Conservation (phyloP, 2,888 invertebrate species). For the Metopia argyrocephala region DNA sequence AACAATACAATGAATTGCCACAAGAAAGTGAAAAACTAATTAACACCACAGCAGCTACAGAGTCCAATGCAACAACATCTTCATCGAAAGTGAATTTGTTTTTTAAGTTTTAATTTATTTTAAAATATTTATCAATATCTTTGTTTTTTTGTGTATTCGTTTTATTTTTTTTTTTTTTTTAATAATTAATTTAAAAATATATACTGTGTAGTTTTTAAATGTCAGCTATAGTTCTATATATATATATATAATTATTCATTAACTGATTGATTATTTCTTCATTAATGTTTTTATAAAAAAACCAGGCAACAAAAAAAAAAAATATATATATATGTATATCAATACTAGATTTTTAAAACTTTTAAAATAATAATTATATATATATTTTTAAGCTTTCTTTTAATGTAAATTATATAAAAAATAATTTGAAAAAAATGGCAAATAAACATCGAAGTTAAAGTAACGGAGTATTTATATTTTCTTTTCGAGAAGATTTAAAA, state of each 20-base stretch:
- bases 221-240: constrained; percentile 26
- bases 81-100: constrained; percentile 58
- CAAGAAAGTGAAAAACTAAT: constrained; percentile 44
- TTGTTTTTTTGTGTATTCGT: constrained; percentile 55
- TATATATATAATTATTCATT: constrained; percentile 31
- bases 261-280: constrained; percentile 26
- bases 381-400: constrained; percentile 45
- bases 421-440: constrained; percentile 46
- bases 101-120: constrained; percentile 56
- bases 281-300: constrained; percentile 31
- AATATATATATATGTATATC: constrained; percentile 20
- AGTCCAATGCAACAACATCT: constrained; percentile 31
- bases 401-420: constrained; percentile 55
- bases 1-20: constrained; percentile 67
- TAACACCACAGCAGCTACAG: constrained; percentile 56
- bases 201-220: constrained; percentile 29
- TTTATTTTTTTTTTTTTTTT: constrained; percentile 56
- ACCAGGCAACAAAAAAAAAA: constrained; percentile 27
- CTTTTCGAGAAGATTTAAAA: constrained; percentile 46
- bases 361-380: constrained; percentile 7
- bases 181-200: constrained; percentile 36
- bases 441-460: too few relatives aligned
- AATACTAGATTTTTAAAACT: too few relatives aligned
- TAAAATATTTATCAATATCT: constrained; percentile 17
- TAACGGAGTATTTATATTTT: too few relatives aligned